phyloP scores from a whole-genome alignment of 2,888 invertebrate species.

The Xanthorhoe spadicearia region DNA sequence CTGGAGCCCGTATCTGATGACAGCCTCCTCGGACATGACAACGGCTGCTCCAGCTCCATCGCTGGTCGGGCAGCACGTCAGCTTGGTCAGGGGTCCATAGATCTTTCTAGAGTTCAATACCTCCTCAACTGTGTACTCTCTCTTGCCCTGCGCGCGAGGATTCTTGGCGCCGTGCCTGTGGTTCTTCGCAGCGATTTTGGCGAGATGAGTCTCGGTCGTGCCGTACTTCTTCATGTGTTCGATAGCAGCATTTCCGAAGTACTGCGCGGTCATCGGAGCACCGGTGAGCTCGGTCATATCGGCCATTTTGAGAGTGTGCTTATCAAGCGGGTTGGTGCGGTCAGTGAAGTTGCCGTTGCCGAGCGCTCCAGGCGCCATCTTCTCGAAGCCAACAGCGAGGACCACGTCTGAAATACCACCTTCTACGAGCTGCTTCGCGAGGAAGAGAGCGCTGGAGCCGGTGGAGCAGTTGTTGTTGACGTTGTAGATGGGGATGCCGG shows the following conservation, averaged over 20 bases:
- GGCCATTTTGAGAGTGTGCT: constrained; percentile 93
- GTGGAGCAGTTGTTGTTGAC: constrained; percentile 99
- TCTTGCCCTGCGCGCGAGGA: constrained; percentile 97
- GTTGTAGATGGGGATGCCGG: constrained; percentile 98
- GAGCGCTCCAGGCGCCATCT: constrained; percentile 98
- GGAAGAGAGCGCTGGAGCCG: constrained; percentile 95
- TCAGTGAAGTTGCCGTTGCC: constrained; percentile 89
- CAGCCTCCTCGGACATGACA: constrained; percentile 95
- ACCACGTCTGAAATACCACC: constrained; percentile 94
- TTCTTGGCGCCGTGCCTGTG: constrained; percentile 98
- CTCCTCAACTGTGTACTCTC: constrained; percentile 95
- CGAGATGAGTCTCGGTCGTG: constrained; percentile 96
- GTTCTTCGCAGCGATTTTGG: constrained; percentile 99
- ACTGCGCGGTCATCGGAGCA: constrained; percentile 95
- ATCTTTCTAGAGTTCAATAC: constrained; percentile 94
- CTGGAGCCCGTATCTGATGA: constrained; percentile 92
- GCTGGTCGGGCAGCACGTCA: constrained; percentile 99
- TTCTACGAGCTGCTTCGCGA: constrained; percentile 97
- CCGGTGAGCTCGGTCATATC: constrained; percentile 92
- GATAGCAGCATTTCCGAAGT: constrained; percentile 97
- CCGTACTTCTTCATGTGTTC: constrained; percentile 99
- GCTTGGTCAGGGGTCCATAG: constrained; percentile 96
- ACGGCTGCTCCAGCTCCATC: constrained; percentile 99
- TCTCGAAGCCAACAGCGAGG: constrained; percentile 98
- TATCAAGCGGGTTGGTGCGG: constrained; percentile 95